A percentile compares a stretch with the other conserved stretches of the same genome.
Evolutionary conservation across 2,888 invertebrate species (phyloP).

Genomic region (Notodonta ziczac): DNA sequence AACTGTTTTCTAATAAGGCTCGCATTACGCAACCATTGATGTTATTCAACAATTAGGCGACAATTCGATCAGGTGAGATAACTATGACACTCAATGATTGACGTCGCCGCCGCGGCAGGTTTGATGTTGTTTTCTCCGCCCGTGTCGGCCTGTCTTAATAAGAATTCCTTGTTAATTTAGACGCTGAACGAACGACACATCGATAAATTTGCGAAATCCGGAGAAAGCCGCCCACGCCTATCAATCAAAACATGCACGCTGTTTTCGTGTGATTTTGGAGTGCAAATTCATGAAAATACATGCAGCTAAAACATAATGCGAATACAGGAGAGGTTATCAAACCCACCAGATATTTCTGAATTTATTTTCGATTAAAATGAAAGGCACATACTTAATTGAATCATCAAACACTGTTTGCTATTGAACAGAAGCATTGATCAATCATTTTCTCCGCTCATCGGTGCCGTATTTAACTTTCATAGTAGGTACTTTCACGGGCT

Average conservation of each 20-base stretch:
- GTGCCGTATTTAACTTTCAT: conserved; percentile 49
- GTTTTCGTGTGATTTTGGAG: conserved; percentile 48
- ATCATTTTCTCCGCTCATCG: conserved; percentile 56
- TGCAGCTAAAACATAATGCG: conserved; percentile 41
- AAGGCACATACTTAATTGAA: conserved; percentile 48
- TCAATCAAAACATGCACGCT: conserved; percentile 49
- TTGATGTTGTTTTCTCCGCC: conserved; percentile 46
- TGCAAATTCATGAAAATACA: conserved; percentile 37
- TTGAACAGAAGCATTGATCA: conserved; percentile 55
- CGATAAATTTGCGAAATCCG: conserved; percentile 48
- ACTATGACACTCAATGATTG: conserved; percentile 52
- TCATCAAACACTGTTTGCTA: conserved; percentile 40
- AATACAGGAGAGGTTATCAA: conserved; percentile 23
- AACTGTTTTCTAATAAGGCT: conserved; percentile 46
- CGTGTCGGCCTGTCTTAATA: conserved; percentile 52
- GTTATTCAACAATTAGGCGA: conserved; percentile 69
- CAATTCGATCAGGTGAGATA: conserved; percentile 57
- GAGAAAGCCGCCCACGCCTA: conserved; percentile 48
- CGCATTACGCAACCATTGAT: conserved; percentile 53
- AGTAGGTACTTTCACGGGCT: conserved; percentile 54
- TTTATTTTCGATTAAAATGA: conserved; percentile 44
- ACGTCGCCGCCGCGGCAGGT: conserved; percentile 40
- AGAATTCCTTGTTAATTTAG: conserved; percentile 48
- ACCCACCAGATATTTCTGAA: conserved; percentile 33
- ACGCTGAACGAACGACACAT: conserved; percentile 28